phyloP scores from a whole-genome alignment of 1,140 invertebrate species.

The silkworm (Bombyx mori) region DNA sequence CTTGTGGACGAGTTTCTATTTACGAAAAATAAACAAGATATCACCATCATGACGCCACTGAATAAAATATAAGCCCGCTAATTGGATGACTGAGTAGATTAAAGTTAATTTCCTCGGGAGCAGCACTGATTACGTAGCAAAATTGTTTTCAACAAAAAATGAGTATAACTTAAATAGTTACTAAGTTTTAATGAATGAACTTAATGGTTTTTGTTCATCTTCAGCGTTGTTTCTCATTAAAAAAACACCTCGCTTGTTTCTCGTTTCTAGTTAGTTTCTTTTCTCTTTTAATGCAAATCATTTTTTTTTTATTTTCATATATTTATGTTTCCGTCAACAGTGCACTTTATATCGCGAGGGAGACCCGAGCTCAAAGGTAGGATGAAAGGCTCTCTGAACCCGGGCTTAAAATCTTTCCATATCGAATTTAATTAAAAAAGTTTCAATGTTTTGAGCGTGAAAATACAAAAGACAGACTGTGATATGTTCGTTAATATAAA shows the following conservation, averaged over 20 bases:
- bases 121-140: constrained; percentile 16
- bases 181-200: constrained; percentile 21
- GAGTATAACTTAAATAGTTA: constrained; percentile 18
- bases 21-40: too few species aligned
- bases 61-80: constrained; percentile 2
- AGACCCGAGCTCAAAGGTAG: too few species aligned
- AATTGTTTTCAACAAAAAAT: constrained; percentile 13
- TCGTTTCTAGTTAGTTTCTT: not conserved
- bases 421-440: too few species aligned
- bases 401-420: too few species aligned
- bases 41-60: not conserved
- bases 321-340: too few species aligned
- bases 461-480: too few species aligned
- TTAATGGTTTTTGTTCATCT: constrained; percentile 12
- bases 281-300: not conserved
- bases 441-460: too few species aligned
- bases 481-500: too few species aligned
- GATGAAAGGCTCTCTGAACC: too few species aligned
- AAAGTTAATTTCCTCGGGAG: constrained; percentile 14
- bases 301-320: not conserved
- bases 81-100: constrained; percentile 12
- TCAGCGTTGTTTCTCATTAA: constrained; percentile 13
- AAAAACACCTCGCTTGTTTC: constrained; percentile 7
- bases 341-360: too few species aligned
- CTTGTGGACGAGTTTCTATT: too few species aligned